Percentiles rank a stretch among this genome's conserved stretches.
Evolutionary conservation across 2,888 invertebrate genomes (phyloP).

Genomic region (Gandaritis pyraliata): DNA sequence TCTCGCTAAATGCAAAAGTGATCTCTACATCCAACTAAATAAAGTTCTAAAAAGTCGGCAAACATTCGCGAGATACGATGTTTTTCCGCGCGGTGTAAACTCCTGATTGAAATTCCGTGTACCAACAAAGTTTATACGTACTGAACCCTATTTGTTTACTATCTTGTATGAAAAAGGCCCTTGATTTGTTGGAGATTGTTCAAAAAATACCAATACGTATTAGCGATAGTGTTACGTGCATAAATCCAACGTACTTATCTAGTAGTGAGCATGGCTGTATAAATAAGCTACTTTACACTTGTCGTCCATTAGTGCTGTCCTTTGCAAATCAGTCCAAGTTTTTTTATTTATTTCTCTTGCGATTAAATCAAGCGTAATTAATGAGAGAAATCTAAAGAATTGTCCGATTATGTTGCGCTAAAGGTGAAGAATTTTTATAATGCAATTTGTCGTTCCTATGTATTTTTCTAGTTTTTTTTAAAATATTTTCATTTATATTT

Average conservation of each 20-base stretch:
- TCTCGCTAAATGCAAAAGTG: conserved; percentile 31
- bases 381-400: conserved; percentile 23
- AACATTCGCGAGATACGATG: not conserved
- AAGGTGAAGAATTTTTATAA: conserved; percentile 30
- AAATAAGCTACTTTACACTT: conserved; percentile 28
- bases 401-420: conserved; percentile 51
- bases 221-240: conserved; percentile 74
- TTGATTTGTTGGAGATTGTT: conserved; percentile 30
- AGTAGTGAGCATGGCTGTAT: conserved; percentile 19
- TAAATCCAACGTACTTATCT: conserved; percentile 62
- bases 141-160: conserved; percentile 74
- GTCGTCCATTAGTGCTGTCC: conserved; percentile 27
- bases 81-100: conserved; percentile 23
- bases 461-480: conserved; percentile 1
- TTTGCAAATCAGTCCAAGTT: conserved; percentile 28
- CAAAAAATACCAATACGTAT: conserved; percentile 57
- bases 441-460: not conserved
- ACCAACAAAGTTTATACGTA: conserved; percentile 75
- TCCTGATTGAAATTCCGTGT: conserved; percentile 84
- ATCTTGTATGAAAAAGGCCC: conserved; percentile 66
- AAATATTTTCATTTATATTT: not conserved
- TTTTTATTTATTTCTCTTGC: conserved; percentile 15
- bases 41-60: conserved; percentile 11
- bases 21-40: conserved; percentile 26
- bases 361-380: conserved; percentile 23